Evolutionary conservation across 2,113 vertebrate genomes (phyloP), one percentile per base, ranked within the genome.

Genomic region (Morone saxatilis): DNA sequence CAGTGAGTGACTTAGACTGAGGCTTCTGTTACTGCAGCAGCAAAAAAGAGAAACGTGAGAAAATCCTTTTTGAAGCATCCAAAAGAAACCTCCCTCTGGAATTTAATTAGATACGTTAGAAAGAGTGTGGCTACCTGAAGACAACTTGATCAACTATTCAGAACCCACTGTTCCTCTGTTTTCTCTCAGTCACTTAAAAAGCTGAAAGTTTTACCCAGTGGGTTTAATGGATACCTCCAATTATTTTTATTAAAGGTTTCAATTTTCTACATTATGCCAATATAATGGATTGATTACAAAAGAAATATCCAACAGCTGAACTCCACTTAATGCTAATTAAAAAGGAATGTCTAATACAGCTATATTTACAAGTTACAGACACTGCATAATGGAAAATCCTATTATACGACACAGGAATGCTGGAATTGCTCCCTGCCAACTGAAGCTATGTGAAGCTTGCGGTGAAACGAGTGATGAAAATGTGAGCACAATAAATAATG

Each of bases 81-180:
- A 20, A 79, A 72, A 51, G 36, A 69, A 86, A 78, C 6, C 7
- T 67, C 72, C 79, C 50, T 20, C 53, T 71, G 68, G 73, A 50
- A 80, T 82, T 86, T 84, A 77, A 86, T 80, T 73, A 71, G 81
- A 76, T 61, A 62, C 61, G 67, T 68, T 41, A 38, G 67, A 25
- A 56, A 68, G 7, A 80, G 31, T 36, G 76, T 41, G 62, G 38
- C 69, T 48, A 69, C 22, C 17, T 66, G 56, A 78, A 9, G 54
- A 68, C 8, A 9, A 50, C 61, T 53, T 45, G 20, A 77, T 80
- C 47, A 14, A 3, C 56, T 31, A 57, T 56, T 40, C 22, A 71
- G 47, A 56, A 71, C n/a, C 36, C 38, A n/a, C 60, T 45, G 22
- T 51, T 2, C 51, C 13, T 36, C 40, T 0, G 14, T 63, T 81